Evolutionary conservation across 2,888 invertebrate species (phyloP), one percentile per base, ranked within the genome.

Genomic region (Phengaris arion): DNA sequence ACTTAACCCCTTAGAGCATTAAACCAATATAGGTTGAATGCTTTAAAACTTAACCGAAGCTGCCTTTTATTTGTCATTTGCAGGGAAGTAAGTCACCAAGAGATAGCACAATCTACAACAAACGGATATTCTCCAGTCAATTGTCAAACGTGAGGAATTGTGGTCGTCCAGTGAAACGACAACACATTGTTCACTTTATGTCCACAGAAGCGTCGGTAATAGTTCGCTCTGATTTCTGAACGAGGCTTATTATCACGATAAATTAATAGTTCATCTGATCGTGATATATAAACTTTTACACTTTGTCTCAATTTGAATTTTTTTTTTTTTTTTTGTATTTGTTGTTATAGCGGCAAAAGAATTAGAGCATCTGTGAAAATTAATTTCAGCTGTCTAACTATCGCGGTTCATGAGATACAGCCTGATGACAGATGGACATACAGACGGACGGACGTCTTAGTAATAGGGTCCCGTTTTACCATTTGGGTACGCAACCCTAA

Each of bases 41-140:
- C 22, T 1, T 1, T 22, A 22, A 22, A 1, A 22, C 22, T 22
- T 22, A 22, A 22, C 22, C 64, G 35, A 64, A 64, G 35, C 64
- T 12, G 35, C 64, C 64, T 64, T 64, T 64, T 35, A 64, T 35
- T 64, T 64, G 64, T 64, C 64, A 64, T 64, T 64, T 13, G 5
- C 59, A 59, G 10, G 35, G 35, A 35, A 45, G 64, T 13, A 12
- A 45, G 64, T 13, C 10, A 35, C 64, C 64, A 13, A 15, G 10
- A 59, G 2, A 64, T 9, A 10, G 52, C 52, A 12, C 52, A 52
- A 12, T 52, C 52, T 12, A 12, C 35, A 35, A 64, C 64, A 64
- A 64, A 15, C 35, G 35, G 45, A 64, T 64, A 64, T 45, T 64
- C 64, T 35, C 64, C 64, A 52, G 52, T 52, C 52, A 12, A 52